Base-by-base conservation (phyloP, 2,113 vertebrate genomes). In the Paratilapia polleni region DNA sequence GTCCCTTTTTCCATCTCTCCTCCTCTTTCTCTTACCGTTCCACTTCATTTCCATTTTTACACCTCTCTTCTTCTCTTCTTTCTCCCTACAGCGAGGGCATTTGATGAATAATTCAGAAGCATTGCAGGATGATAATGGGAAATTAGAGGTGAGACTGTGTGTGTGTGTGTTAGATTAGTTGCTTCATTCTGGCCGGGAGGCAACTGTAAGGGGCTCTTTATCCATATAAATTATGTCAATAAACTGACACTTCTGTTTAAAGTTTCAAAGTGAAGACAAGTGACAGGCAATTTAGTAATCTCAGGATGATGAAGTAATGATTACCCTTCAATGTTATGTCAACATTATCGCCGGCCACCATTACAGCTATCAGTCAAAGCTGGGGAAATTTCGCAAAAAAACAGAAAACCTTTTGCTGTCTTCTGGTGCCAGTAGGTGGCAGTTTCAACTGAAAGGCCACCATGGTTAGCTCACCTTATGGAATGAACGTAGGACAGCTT, bases 181-280 rank as follows among this genome's bases (percentile, higher is more conserved):
- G 84, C 83, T 92, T 90, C 89, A 83, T 90, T 88, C 84, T 66
- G 83, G 91, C 88, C 88, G 89, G 87, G 88, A 93, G 90, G 86
- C 64, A 80, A 90, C 87, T 78, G 77, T 82, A 89, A 89, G 82
- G 47, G 47, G 87, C 93, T 92, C 87, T 93, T 92, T 93, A 94
- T 94, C 89, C 88, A 80, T 87, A 89, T 91, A 82, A 93, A 93
- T 92, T 49, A 90, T 90, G 88, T 92, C 91, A 92, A 94, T 93
- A 91, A 90, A 91, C 74, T 88, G 90, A 91, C 90, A 85, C 83
- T 92, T 88, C 74, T 88, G 88, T 79, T 91, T 93, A 91, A 90
- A 92, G 88, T 85, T 87, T 60, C 52, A 14, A 47, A 68, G 66
- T 74, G 86, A 83, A 63, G 86, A 88, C 17, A 28, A 86, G 81